phyloP scores from a whole-genome alignment of 2,797 vertebrate genomes.

The Scarus forsteni region DNA sequence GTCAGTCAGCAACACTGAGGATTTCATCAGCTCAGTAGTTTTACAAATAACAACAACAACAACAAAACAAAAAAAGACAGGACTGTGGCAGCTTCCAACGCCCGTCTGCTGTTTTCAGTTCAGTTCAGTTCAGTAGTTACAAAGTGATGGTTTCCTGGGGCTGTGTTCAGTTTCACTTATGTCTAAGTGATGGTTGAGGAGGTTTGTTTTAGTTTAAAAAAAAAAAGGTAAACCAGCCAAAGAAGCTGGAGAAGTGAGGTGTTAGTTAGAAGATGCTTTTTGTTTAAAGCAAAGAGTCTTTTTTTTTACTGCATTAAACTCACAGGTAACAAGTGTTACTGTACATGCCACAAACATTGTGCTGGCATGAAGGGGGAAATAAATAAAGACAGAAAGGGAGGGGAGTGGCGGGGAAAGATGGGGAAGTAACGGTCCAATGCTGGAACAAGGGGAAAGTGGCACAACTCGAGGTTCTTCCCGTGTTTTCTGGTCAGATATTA shows the following conservation, averaged over 20 bases:
- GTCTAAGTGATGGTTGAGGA: conserved; percentile 40
- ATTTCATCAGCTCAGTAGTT: conserved; percentile 82
- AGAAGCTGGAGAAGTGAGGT: conserved; percentile 60
- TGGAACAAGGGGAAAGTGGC: conserved; percentile 23
- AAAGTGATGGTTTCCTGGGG: conserved; percentile 61
- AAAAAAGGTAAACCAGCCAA: conserved; percentile 43
- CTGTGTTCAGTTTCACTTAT: conserved; percentile 48
- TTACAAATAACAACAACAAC: conserved; percentile 14
- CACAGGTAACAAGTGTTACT: conserved; percentile 74
- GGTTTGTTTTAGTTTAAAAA: conserved; percentile 67
- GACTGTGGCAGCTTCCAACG: conserved; percentile 26
- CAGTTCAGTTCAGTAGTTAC: conserved; percentile 79
- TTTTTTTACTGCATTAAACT: conserved; percentile 75
- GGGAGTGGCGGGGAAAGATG: not conserved
- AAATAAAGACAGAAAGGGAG: conserved; percentile 75
- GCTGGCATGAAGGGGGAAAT: conserved; percentile 75
- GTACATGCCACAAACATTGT: conserved; percentile 60
- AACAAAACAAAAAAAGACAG: conserved; percentile 26
- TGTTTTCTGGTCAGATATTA: conserved; percentile 19
- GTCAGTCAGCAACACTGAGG: conserved; percentile 58
- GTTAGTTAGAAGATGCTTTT: conserved; percentile 70
- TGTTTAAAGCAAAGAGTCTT: conserved; percentile 67
- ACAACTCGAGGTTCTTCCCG: conserved; percentile 52
- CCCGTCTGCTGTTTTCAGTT: conserved; percentile 62
- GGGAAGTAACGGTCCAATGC: conserved; percentile 31